Evolutionary conservation across 2,113 vertebrate species (phyloP).

Genomic region (Apodemus speciosus): DNA sequence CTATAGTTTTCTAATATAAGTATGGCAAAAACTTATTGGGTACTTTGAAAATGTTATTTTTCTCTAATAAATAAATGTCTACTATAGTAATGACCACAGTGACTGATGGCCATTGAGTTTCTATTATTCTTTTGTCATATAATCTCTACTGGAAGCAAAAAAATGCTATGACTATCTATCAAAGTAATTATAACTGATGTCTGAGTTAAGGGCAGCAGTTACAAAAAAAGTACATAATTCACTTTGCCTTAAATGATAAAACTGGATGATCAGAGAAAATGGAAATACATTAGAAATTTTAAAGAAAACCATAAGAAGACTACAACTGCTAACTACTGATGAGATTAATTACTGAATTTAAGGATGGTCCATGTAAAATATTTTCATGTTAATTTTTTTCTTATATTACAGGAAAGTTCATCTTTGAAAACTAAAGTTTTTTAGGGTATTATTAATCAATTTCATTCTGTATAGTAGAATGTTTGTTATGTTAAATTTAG

Average conservation of each 20-base stretch:
- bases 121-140: not conserved
- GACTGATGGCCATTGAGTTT: conserved; percentile 9
- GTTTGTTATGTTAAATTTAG: not conserved
- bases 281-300: not conserved
- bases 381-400: not conserved
- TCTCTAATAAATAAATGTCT: conserved; percentile 37
- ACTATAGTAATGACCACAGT: conserved; percentile 25
- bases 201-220: not conserved
- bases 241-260: conserved; percentile 43
- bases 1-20: not conserved
- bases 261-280: conserved; percentile 13
- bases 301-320: not conserved
- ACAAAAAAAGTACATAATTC: not conserved
- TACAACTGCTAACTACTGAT: not conserved
- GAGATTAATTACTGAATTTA: not conserved
- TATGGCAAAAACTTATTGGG: not conserved
- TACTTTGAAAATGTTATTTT: conserved; percentile 40
- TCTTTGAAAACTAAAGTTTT: not conserved
- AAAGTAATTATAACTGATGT: conserved; percentile 24
- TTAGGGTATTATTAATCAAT: not conserved
- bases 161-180: not conserved
- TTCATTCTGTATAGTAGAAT: not conserved
- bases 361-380: not conserved
- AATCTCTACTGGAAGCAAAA: conserved; percentile 19
- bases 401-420: not conserved